Conservation (phyloP, 2,113 vertebrate species). For the Amphiprion percula region DNA sequence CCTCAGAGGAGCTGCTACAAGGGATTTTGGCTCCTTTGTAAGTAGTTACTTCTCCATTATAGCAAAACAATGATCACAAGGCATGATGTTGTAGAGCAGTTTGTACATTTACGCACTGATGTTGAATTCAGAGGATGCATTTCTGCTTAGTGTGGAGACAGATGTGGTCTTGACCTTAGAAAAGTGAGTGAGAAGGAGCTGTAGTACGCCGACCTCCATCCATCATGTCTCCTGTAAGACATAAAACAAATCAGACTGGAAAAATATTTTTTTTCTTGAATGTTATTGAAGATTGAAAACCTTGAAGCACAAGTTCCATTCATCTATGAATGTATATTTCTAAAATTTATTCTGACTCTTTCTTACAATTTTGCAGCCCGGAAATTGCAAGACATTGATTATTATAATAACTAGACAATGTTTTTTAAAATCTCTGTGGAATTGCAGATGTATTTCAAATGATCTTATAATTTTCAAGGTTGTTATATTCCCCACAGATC, state of each 20-base stretch:
- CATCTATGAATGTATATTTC: not conserved
- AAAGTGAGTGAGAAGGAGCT: not conserved
- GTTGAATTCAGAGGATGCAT: no score
- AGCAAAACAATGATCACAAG: not conserved
- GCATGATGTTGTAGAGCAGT: not conserved
- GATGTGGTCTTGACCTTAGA: not conserved
- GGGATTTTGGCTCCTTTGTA: not conserved
- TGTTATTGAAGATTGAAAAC: not conserved
- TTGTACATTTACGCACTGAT: not conserved
- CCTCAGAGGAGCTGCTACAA: slow-evolving; percentile 1
- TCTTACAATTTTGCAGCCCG: not conserved
- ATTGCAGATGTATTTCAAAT: not conserved
- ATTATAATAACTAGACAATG: not conserved
- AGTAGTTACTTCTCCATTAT: not conserved
- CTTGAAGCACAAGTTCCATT: not conserved
- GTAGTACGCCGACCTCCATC: not conserved
- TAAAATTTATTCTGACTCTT: slow-evolving; percentile 5
- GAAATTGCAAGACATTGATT: not conserved
- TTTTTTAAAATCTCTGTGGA: not conserved
- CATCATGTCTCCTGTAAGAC: not conserved
- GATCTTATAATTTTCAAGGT: not conserved
- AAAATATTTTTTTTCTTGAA: not conserved
- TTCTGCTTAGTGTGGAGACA: not conserved
- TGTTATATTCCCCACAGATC: not conserved
- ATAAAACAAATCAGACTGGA: not conserved